Conservation (phyloP, 2,113 vertebrate species). For the Rhodinocichla rosea region DNA sequence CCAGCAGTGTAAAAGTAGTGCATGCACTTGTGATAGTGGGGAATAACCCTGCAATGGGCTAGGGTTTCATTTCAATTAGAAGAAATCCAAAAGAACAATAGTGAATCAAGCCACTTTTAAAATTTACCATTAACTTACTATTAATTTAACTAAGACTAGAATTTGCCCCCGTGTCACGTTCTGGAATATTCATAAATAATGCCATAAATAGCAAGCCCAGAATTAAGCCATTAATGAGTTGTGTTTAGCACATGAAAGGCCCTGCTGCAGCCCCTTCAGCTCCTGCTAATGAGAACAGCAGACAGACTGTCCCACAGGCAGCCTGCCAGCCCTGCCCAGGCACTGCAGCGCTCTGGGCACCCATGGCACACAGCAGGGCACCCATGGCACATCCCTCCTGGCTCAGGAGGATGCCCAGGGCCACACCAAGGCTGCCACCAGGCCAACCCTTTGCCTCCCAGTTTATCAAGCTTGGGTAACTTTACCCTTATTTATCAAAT, state of each 20-base stretch:
- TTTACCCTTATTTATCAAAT: not conserved
- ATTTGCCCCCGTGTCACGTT: conserved; percentile 22
- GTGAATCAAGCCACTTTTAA: not conserved
- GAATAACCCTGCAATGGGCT: not conserved
- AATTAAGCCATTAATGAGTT: conserved; percentile 60
- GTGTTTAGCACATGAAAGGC: conserved; percentile 55
- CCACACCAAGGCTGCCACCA: not conserved
- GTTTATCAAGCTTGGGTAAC: not conserved
- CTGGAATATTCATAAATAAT: conserved; percentile 61
- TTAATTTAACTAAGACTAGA: conserved; percentile 39
- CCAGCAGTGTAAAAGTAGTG: not conserved
- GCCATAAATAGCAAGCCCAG: conserved; percentile 49
- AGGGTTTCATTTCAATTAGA: not conserved
- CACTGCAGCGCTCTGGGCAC: conserved; percentile 42
- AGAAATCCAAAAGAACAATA: conserved; percentile 45
- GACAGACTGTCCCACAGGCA: conserved; percentile 56
- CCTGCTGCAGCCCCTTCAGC: conserved; percentile 46
- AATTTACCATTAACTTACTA: not conserved
- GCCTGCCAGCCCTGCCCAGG: conserved; percentile 48
- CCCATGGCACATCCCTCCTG: not conserved
- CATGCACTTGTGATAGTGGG: not conserved
- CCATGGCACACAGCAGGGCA: too few relatives aligned
- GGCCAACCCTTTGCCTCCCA: not conserved
- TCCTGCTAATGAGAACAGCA: conserved; percentile 61
- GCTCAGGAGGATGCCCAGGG: not conserved